A percentile compares a stretch with the other conserved stretches of the same genome.
Evolutionary conservation across 2,797 vertebrate genomes (phyloP).

Genomic region (Rhincodon typus): DNA sequence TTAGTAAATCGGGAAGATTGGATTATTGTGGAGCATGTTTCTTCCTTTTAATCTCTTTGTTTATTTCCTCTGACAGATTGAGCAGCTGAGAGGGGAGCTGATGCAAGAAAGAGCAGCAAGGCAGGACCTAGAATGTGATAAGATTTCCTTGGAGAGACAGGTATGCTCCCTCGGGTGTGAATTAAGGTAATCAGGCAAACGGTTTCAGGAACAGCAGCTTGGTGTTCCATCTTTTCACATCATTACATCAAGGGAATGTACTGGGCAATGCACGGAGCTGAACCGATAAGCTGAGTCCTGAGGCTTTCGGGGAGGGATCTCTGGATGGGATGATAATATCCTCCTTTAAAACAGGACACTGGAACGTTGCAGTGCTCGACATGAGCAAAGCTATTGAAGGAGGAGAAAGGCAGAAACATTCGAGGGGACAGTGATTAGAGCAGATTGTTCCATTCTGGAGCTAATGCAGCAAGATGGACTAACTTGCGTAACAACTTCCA

Average conservation of each 20-base stretch:
- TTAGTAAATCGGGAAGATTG: not conserved
- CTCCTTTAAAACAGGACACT: too few species aligned
- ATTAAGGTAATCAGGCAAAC: not conserved
- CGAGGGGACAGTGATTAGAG: too few species aligned
- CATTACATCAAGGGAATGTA: too few species aligned
- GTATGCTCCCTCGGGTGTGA: constrained; percentile 46
- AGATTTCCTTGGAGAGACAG: constrained; percentile 86
- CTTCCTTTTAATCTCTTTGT: not conserved
- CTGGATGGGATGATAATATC: too few species aligned
- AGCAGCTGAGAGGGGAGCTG: constrained; percentile 82
- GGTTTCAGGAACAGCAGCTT: not conserved
- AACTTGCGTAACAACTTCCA: too few species aligned
- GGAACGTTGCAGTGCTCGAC: too few species aligned
- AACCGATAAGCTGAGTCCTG: not conserved
- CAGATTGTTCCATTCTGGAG: too few species aligned
- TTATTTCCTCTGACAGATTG: constrained; percentile 59
- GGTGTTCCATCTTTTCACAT: not conserved
- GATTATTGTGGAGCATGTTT: too few species aligned
- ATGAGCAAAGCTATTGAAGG: too few species aligned
- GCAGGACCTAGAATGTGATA: constrained; percentile 91
- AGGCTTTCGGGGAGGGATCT: not conserved
- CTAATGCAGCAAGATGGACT: too few species aligned
- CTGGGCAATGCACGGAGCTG: not conserved
- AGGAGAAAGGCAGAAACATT: too few species aligned
- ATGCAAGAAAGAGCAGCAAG: constrained; percentile 82